Evolutionary conservation across 1,140 invertebrate species (phyloP).

Genomic region (Bombus impatiens): DNA sequence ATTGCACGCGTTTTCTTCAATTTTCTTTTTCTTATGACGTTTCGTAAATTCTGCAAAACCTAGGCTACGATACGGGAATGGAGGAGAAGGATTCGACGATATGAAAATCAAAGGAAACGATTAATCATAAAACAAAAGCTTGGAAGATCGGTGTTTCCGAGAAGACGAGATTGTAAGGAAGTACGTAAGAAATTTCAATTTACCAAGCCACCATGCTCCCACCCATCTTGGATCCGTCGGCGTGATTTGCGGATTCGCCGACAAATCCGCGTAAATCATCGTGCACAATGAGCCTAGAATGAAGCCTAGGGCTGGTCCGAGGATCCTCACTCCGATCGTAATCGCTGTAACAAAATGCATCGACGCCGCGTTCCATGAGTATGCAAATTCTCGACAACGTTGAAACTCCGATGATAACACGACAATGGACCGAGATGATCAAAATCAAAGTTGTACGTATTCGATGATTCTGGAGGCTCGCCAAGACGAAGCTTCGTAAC

Average conservation of each 20-base stretch:
- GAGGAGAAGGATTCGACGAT: neutral
- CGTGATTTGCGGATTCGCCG: constrained; percentile 88
- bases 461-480: neutral
- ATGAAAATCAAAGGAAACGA: neutral
- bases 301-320: constrained; percentile 95
- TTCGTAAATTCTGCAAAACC: neutral
- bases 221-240: constrained; percentile 95
- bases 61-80: neutral
- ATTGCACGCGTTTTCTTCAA: neutral
- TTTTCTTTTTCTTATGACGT: neutral
- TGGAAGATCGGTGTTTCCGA: neutral
- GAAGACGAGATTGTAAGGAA: neutral
- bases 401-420: neutral
- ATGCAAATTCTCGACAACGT: neutral
- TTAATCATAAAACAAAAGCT: neutral
- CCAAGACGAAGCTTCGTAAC: neutral
- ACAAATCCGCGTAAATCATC: constrained; percentile 92
- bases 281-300: constrained; percentile 95
- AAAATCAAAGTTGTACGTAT: neutral
- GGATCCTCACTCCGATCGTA: constrained; percentile 94
- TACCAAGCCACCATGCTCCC: constrained; percentile 95
- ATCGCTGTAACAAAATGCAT: constrained; percentile 86
- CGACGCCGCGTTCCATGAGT: neutral
- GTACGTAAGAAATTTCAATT: constrained; percentile 66
- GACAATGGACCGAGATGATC: neutral